Base-by-base conservation (phyloP, 2,113 vertebrate species). In the Ailuropoda melanoleuca region DNA sequence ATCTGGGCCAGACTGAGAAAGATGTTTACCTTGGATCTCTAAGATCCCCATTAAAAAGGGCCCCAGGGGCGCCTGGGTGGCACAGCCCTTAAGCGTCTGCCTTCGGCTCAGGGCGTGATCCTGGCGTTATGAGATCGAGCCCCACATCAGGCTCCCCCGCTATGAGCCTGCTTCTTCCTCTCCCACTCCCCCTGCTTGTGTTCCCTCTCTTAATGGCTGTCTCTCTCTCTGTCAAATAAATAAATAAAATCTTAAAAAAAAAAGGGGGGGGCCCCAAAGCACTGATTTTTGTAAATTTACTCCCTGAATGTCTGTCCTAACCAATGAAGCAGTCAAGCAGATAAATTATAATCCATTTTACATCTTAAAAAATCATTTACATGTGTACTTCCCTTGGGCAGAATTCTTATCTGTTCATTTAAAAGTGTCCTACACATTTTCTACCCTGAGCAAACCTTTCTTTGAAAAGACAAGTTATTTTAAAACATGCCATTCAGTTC, bases 401-500 rank as follows among this genome's bases (percentile, higher is more conserved):
- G 70, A 68, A 31, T 64, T 78, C 56, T 81, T 70, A 43, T 23
- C 86, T 82, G 15, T 90, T 90, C 77, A 29, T 78, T 80, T 74
- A 34, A 81, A 92, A 19, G 34, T 48, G 24, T 23, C 90, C 72
- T 74, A 62, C 13, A 31, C 12, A 0, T 62, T 86, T 91, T 55
- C 66, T 66, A 37, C n/a, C 17, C 43, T 0, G 1, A 86, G 66
- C 11, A 62, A 39, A 26, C 4, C 1, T 92, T 39, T 6, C 91
- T 91, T 81, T 62, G 81, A 77, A 92, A 96, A 92, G 80, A 58
- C 66, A 82, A 82, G 66, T 50, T 92, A 64, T 90, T 97, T 96
- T 91, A 56, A 96, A 95, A 90, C 88, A 62, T 39, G 80, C 19
- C 90, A 74, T 88, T 92, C 50, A 74, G 17, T 77, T 55, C 50